phyloP scores from a whole-genome alignment of 2,113 vertebrate species.

The Promerops cafer region DNA sequence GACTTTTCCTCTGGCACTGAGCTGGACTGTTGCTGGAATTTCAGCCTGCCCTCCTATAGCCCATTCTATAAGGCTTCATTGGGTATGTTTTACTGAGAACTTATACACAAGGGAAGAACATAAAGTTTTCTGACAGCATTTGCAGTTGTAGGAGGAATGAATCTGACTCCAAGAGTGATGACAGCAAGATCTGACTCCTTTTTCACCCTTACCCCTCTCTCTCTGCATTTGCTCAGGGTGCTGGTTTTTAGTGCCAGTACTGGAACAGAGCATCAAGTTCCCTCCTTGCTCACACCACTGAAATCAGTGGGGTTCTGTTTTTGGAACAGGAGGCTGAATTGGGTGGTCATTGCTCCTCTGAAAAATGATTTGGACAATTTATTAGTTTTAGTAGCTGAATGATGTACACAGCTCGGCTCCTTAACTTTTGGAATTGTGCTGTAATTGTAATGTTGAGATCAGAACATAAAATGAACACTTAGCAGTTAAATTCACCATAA shows the following conservation, averaged over 20 bases:
- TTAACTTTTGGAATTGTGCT: slow-evolving; percentile 32
- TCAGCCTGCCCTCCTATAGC: background rate
- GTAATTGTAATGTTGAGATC: slow-evolving; percentile 2
- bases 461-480: slow-evolving; percentile 53
- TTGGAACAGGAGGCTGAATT: background rate
- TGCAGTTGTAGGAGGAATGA: background rate
- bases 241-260: background rate
- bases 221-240: background rate
- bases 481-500: slow-evolving; percentile 63
- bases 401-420: background rate
- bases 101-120: background rate
- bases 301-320: background rate
- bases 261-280: background rate
- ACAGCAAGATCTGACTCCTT: background rate
- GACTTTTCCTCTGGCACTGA: background rate
- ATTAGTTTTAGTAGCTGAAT: background rate
- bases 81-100: background rate
- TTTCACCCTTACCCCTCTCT: background rate
- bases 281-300: background rate
- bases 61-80: accelerated
- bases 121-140: background rate
- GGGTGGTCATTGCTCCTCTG: background rate
- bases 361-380: background rate
- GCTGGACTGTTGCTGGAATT: background rate
- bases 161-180: background rate